Evolutionary conservation across 2,888 invertebrate genomes (phyloP), one percentile per base, ranked within the genome.

Genomic region (Plagodis pulveraria): DNA sequence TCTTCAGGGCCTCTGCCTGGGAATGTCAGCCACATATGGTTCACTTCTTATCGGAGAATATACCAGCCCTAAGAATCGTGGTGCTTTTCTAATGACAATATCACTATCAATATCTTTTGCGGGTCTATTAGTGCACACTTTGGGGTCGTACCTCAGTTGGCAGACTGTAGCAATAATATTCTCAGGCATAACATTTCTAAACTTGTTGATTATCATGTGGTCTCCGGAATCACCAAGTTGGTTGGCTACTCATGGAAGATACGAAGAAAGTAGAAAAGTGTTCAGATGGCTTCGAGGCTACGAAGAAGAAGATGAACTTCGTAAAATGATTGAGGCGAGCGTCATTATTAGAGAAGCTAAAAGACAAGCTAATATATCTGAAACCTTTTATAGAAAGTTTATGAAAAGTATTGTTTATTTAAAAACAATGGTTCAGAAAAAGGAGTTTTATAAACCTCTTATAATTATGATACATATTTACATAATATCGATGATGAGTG

Each of bases 191-290:
- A 89, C 93, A 0, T 72, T 93, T 5, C 66, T 88, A 5, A 89
- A 94, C 36, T 75, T 94, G 33, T 40, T 85, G 2, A 81, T 87
- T 36, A 82, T 86, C 0, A 67, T 83, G 8, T 79, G 76, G 47
- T 87, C 89, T 0, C 95, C 94, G 0, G 96, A 96, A 81, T 94
- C 95, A 0, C 95, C 95, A 0, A 91, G 92, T 60, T 96, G 95
- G 95, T 73, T 96, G 40, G 88, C 94, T 0, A 89, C 93, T 35
- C 94, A 93, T 64, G 93, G 93, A 0, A 86, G 87, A 34, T 83
- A 89, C 1, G 88, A 89, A 0, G 93, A 94, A 44, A 94, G 95
- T 0, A 89, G 90, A 62, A 76, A 81, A 38, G 89, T 94, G 0
- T 94, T 94, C 34, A 81, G 89, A 50, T 94, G 93, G 89, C 86